phyloP scores from a whole-genome alignment of 2,888 invertebrate genomes.

The Pachliopta kotzebuea region DNA sequence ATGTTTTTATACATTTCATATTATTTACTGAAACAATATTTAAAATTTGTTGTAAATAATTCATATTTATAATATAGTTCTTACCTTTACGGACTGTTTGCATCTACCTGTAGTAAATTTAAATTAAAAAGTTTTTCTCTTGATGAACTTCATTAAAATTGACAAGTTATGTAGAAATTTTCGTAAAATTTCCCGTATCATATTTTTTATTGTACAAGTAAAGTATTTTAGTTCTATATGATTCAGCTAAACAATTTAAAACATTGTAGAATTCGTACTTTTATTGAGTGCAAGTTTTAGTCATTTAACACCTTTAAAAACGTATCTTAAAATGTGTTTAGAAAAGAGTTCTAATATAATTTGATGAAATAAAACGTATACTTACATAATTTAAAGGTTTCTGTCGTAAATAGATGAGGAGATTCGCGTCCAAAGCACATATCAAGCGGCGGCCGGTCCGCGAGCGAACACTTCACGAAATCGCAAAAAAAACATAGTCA shows the following conservation, averaged over 20 bases:
- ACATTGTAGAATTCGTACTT: not conserved
- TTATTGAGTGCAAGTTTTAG: not conserved
- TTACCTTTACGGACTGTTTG: too few species aligned
- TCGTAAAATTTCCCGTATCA: too few species aligned
- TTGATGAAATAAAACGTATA: conserved; percentile 39
- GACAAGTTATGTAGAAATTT: too few species aligned
- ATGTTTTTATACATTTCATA: too few species aligned
- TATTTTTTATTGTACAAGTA: too few species aligned
- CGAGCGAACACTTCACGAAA: conserved; percentile 53
- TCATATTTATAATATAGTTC: too few species aligned
- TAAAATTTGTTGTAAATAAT: too few species aligned
- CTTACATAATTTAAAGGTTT: conserved; percentile 48
- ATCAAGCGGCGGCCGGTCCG: conserved; percentile 31
- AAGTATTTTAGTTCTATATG: too few species aligned
- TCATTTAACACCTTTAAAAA: conserved; percentile 25
- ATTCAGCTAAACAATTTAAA: not conserved
- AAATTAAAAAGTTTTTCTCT: too few species aligned
- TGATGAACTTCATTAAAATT: too few species aligned
- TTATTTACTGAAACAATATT: too few species aligned
- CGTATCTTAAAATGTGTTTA: conserved; percentile 21
- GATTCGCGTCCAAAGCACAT: conserved; percentile 25
- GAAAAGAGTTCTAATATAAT: conserved; percentile 20
- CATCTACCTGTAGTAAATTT: too few species aligned
- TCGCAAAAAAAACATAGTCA: conserved; percentile 44
- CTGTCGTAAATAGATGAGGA: conserved; percentile 42